A percentile compares a stretch with the other conserved stretches of the same genome.
Conservation (phyloP, 1,140 invertebrate genomes). For the Hydropsyche tenuis region DNA sequence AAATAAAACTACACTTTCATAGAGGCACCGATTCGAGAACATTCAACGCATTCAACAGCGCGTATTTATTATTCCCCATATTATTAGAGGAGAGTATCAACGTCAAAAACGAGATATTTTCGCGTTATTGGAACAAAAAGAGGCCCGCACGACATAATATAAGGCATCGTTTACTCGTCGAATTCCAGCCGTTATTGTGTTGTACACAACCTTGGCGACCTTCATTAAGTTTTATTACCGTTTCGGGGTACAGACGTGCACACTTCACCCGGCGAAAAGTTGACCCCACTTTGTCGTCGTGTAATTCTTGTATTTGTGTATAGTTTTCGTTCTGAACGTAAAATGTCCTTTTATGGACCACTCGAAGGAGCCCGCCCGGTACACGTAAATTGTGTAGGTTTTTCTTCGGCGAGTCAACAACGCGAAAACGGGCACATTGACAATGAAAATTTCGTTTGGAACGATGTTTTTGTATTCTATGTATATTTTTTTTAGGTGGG, state of each 20-base stretch:
- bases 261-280: neutral
- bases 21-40: too few species aligned
- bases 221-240: constrained; percentile 25
- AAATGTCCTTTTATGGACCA: constrained; percentile 7
- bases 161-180: neutral
- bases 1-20: too few species aligned
- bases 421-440: neutral
- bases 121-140: too few species aligned
- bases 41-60: too few species aligned
- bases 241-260: neutral
- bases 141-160: too few species aligned
- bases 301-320: neutral
- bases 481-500: too few species aligned
- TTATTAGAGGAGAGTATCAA: too few species aligned
- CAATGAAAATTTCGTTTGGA: too few species aligned
- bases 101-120: too few species aligned
- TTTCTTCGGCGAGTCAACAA: neutral
- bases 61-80: too few species aligned
- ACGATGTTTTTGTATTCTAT: too few species aligned
- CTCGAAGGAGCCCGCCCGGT: neutral
- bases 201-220: constrained; percentile 7
- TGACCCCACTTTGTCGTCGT: neutral
- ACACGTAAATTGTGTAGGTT: neutral
- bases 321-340: neutral
- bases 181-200: neutral